Conservation (phyloP, 2,797 vertebrate species). For the Sebastes kiyomatsui region DNA sequence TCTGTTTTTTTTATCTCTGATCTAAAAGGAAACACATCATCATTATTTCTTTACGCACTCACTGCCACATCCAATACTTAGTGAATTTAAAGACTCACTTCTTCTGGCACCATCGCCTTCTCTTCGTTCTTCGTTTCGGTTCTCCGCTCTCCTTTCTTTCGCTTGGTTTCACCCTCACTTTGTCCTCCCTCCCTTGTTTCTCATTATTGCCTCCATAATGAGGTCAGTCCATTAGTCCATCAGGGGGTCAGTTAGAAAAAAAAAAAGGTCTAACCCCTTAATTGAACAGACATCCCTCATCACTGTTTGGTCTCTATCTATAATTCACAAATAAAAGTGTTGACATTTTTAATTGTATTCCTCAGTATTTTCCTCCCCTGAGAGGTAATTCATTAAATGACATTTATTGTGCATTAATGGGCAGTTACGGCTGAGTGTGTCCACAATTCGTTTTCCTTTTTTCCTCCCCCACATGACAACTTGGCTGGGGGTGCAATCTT, state of each 20-base stretch:
- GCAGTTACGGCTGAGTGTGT: conserved; percentile 18
- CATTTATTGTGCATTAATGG: conserved; percentile 45
- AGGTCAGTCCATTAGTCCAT: conserved; percentile 21
- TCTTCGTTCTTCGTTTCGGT: neutral
- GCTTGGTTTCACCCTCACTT: neutral
- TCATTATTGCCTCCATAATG: conserved; percentile 34
- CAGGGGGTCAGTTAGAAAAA: neutral
- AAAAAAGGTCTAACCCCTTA: neutral
- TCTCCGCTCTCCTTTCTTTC: neutral
- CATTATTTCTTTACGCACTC: neutral
- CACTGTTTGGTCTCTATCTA: neutral
- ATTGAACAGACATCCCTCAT: neutral
- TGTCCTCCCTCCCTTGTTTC: neutral
- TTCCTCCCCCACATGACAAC: neutral
- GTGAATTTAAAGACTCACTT: conserved; percentile 1
- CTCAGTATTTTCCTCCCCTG: neutral
- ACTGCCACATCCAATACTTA: neutral
- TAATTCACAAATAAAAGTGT: conserved; percentile 16
- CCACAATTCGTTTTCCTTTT: neutral
- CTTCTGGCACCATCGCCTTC: neutral
- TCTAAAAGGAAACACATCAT: neutral
- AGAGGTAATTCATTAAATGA: conserved; percentile 32
- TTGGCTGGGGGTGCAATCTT: neutral
- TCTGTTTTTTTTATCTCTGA: neutral
- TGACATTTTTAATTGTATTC: neutral